Conservation (phyloP, 2,888 invertebrate species). For the Eledone cirrhosa region DNA sequence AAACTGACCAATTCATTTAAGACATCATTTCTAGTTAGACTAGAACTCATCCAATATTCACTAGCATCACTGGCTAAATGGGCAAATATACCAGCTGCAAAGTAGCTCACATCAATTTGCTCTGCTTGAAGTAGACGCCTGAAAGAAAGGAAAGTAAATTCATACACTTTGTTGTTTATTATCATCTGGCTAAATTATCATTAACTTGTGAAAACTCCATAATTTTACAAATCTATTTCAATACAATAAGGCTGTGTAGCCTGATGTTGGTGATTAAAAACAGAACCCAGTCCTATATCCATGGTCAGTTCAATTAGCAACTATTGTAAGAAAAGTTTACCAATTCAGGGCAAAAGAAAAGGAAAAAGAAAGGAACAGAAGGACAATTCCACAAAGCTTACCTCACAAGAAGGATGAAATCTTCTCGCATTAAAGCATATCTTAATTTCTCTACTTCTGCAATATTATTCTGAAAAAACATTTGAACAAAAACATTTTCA, state of each 20-base stretch:
- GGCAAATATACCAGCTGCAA: conserved; percentile 79
- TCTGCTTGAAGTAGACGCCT: conserved; percentile 71
- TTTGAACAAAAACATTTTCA: background rate
- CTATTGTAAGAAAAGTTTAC: too few species aligned
- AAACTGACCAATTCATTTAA: conserved; percentile 70
- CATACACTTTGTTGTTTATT: too few species aligned
- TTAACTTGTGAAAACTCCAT: too few species aligned
- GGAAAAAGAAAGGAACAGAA: too few species aligned
- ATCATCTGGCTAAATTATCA: too few species aligned
- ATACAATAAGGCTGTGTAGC: too few species aligned
- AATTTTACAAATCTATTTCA: too few species aligned
- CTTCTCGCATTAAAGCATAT: conserved; percentile 70
- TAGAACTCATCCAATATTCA: conserved; percentile 69
- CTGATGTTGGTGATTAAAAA: too few species aligned
- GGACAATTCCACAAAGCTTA: conserved; percentile 44
- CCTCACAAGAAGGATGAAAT: conserved; percentile 71
- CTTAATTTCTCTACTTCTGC: conserved; percentile 76
- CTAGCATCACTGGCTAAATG: conserved; percentile 75
- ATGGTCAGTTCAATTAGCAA: too few species aligned
- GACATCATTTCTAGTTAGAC: conserved; percentile 62
- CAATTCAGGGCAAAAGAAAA: too few species aligned
- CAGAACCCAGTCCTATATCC: too few species aligned
- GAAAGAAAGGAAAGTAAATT: conserved; percentile 32
- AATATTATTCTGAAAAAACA: conserved; percentile 73
- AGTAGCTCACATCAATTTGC: conserved; percentile 74